These are phyloP conservation scores for Aphrophora alni DNA, from an alignment of 2,888 invertebrate species.

Conservation along the genomic window DNA sequence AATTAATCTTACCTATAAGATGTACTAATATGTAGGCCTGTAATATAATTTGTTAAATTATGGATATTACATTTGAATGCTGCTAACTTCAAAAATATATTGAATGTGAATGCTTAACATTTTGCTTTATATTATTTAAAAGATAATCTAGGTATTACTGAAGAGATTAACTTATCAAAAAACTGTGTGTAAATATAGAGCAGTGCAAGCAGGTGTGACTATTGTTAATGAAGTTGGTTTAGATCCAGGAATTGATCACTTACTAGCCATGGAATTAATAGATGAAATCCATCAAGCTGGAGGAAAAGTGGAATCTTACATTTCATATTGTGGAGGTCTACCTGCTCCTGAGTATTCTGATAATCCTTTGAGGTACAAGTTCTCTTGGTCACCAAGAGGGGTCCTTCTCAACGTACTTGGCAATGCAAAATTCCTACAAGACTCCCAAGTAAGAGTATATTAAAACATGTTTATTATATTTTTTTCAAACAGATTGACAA, in stretches of 20 bases:
- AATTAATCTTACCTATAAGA: too few relatives aligned
- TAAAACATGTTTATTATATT: background rate
- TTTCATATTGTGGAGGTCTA: conserved; percentile 96
- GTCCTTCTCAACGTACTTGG: conserved; percentile 90
- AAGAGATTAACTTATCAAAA: too few relatives aligned
- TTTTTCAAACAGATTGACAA: too few relatives aligned
- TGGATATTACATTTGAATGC: too few relatives aligned
- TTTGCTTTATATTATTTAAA: too few relatives aligned
- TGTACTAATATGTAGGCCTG: too few relatives aligned
- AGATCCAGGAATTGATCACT: conserved; percentile 98
- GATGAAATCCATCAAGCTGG: conserved; percentile 89
- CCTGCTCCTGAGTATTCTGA: conserved; percentile 97
- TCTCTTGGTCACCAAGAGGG: conserved; percentile 97
- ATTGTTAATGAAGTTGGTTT: conserved; percentile 96
- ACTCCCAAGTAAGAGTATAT: conserved; percentile 70
- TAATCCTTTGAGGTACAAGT: conserved; percentile 89
- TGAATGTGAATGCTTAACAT: too few relatives aligned
- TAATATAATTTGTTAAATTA: too few relatives aligned
- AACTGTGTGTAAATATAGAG: conserved; percentile 70
- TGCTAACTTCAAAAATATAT: too few relatives aligned
- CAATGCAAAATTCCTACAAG: conserved; percentile 84
- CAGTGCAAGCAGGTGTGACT: conserved; percentile 87
- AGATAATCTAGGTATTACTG: too few relatives aligned
- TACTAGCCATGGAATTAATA: conserved; percentile 96
- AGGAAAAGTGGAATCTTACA: conserved; percentile 91